phyloP scores from a whole-genome alignment of 1,140 invertebrate genomes.

The Ectropis grisescens region DNA sequence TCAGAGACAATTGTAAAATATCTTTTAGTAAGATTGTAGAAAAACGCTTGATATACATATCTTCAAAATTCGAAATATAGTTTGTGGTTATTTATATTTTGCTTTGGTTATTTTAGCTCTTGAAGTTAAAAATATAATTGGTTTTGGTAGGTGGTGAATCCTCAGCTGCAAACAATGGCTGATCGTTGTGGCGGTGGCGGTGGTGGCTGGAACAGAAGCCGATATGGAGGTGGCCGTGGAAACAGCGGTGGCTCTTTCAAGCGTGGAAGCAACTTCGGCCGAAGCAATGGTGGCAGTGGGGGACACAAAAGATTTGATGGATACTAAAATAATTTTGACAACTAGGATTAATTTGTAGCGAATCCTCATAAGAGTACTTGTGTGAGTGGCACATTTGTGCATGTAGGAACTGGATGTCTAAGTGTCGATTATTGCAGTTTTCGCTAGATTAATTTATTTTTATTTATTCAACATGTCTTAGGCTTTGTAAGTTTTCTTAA shows the following conservation, averaged over 20 bases:
- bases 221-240: constrained; percentile 49
- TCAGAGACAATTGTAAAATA: no score
- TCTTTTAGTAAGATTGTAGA: no score
- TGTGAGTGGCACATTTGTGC: constrained; percentile 27
- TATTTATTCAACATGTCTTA: constrained; percentile 14
- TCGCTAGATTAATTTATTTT: constrained; percentile 17
- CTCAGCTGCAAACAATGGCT: constrained; percentile 72
- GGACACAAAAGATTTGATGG: constrained; percentile 69
- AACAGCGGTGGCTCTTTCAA: constrained; percentile 55
- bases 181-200: constrained; percentile 70
- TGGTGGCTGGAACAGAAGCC: constrained; percentile 63
- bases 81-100: no score
- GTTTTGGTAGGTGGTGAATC: constrained; percentile 62
- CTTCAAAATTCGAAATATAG: no score
- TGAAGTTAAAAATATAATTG: constrained; percentile 1
- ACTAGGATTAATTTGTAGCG: constrained; percentile 31
- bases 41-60: no score
- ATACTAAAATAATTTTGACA: constrained; percentile 37
- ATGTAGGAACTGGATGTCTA: constrained; percentile 23
- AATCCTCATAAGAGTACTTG: constrained; percentile 52
- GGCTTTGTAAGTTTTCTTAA: background rate
- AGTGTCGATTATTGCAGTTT: constrained; percentile 16
- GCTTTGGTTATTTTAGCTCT: no score
- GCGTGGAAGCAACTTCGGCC: constrained; percentile 46
- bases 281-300: constrained; percentile 39